Base-by-base conservation (phyloP, 2,888 invertebrate species). In the Bedellia somnulentella region DNA sequence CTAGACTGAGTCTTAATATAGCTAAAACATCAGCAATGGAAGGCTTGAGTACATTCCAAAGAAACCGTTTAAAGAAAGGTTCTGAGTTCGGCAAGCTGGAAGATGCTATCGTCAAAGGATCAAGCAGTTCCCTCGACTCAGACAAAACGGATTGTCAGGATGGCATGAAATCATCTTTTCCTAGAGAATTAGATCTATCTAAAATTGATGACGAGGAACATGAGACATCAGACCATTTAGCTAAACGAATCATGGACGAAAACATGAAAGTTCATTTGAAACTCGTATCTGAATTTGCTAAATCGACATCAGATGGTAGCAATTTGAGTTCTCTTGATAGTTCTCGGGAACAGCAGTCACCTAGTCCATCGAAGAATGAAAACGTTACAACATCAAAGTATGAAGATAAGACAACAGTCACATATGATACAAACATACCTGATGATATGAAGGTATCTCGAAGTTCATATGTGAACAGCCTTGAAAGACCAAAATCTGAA, bases 61-160 rank as follows among this genome's bases (percentile, higher is more conserved):
- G 80, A 39, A 81, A 82, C 37, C 75, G 85, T 28, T 52, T 87
- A 32, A 87, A 87, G 52, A 87, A 87, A 47, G 86, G 80, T 1
- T 85, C 83, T 3, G 86, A 87, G 45, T 88, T 87, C 78, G 87
- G 86, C 2, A 87, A 83, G 38, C 64, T 88, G 39, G 86, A 87
- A 54, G 87, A 87, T 44, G 87, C 85, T n/a, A 82, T 86, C 15
- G 80, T 85, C 36, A 81, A 79, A 46, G 71, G 67, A 3, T 76
- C 75, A 0, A 64, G 49, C 25, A 68, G 70, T 41, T 76, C 77
- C 22, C 53, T 76, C 14, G 73, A 76, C 12, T 62, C 66, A 1
- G 78, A 77, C 2, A 57, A 57, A 37, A 45, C 41, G 9, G 43
- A 44, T 26, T 53, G 44, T 30, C 59, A 53, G 36, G 8, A 37